Conservation (phyloP, 2,113 vertebrate genomes). For the Coracopsis vasa region DNA sequence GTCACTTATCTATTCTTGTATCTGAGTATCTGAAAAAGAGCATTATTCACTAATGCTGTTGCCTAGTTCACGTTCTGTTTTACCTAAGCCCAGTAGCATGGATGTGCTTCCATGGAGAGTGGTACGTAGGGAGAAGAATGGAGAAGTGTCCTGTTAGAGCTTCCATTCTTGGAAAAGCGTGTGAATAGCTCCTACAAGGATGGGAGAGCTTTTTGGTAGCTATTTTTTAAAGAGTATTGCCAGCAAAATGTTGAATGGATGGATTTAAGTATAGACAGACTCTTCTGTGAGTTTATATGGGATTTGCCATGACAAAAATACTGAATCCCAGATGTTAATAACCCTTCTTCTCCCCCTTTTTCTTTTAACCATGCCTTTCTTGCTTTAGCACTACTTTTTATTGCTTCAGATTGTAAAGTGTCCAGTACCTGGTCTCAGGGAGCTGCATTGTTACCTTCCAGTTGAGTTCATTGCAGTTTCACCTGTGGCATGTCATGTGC, state of each 20-base stretch:
- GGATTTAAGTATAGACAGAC: background rate
- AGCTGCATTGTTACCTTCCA: background rate
- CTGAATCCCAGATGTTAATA: background rate
- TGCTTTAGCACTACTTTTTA: background rate
- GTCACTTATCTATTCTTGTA: accelerated
- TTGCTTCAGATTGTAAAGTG: background rate
- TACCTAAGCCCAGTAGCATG: background rate
- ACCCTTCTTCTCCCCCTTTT: background rate
- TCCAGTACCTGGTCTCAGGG: background rate
- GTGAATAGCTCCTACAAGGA: background rate
- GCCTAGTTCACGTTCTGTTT: background rate
- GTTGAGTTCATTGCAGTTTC: background rate
- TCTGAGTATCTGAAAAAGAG: background rate
- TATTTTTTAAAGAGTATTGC: background rate
- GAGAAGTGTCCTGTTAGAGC: background rate
- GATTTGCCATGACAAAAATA: background rate
- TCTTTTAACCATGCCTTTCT: background rate
- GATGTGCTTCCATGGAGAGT: background rate
- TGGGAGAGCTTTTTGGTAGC: background rate
- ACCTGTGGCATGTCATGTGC: background rate
- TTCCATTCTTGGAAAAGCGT: background rate
- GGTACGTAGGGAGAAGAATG: background rate
- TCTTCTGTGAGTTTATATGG: background rate
- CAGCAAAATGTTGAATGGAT: background rate
- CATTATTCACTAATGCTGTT: background rate